Evolutionary conservation across 2,797 vertebrate genomes (phyloP), one percentile per base, ranked within the genome.

Genomic region (Fundulus diaphanus): DNA sequence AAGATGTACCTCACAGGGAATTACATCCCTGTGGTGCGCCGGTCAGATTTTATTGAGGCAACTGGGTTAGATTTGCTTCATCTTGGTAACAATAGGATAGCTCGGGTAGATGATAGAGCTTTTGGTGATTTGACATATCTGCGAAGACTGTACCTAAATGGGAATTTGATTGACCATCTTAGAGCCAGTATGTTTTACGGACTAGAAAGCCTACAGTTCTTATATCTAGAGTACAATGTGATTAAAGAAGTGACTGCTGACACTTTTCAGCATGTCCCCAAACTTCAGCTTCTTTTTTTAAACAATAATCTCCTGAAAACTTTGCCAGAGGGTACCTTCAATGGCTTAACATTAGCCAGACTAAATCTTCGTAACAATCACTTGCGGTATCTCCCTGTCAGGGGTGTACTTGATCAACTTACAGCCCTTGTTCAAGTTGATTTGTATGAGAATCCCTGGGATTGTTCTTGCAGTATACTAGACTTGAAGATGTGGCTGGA

Each of bases 1-100:
- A 99, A 99, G 92, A 98, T 99, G 97, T 99, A 99, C 83, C 94
- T 99, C 57, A 99, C 98, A 0, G 98, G 98, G 57, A 99, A 99
- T 87, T 97, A 96, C 79, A 98, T 99, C 59, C 93, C 96, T 2
- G 87, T 96, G 61, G 97, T 99, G 73, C 96, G 94, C 68, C 94
- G 96, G 77, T 95, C 96, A 3, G 98, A 99, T 92, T 99, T 99
- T 69, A 90, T 95, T 69, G 97, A 98, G 59, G 96, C 97, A 20
- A 97, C 96, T 0, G 96, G 97, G 68, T 92, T 99, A 83, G 98
- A 99, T 92, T 94, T 99, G 82, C 96, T 99, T 72, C 98, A 99
- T 76, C 93, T 99, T 73, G 98, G 98, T 69, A 99, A 99, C 94
- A 99, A 99, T 89, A 95, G 96, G 22, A 98, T 99, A 79, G 95